These are phyloP conservation scores for Xanthorhoe spadicearia DNA, from an alignment of 2,888 invertebrate genomes.

Conservation along the genomic window DNA sequence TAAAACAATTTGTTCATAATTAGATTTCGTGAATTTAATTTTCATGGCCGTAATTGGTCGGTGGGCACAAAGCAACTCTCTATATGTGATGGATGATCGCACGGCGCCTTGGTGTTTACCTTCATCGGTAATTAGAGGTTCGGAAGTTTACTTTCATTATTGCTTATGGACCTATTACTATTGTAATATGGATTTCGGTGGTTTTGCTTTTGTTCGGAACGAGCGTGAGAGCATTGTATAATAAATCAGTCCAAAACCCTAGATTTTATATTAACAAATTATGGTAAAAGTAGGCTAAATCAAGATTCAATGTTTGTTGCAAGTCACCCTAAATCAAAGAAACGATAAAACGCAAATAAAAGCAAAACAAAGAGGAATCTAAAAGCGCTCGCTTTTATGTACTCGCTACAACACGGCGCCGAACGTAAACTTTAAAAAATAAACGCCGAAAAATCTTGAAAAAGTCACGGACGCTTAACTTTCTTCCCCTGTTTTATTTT, in stretches of 20 bases:
- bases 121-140: conserved; percentile 79
- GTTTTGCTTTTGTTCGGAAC: conserved; percentile 55
- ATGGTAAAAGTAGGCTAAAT: background rate
- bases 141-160: conserved; percentile 82
- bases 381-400: conserved; percentile 74
- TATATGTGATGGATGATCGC: conserved; percentile 84
- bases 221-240: conserved; percentile 50
- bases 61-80: conserved; percentile 81
- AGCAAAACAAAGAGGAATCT: conserved; percentile 74
- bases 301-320: conserved; percentile 8
- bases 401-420: conserved; percentile 65
- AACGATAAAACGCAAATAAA: conserved; percentile 52
- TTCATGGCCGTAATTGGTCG: conserved; percentile 85
- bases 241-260: background rate
- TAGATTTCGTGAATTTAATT: conserved; percentile 86
- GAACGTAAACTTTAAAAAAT: conserved; percentile 81
- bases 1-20: conserved; percentile 85
- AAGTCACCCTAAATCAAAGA: conserved; percentile 20
- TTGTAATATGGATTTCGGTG: conserved; percentile 77
- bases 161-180: conserved; percentile 77
- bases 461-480: conserved; percentile 85
- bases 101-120: conserved; percentile 81
- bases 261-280: background rate
- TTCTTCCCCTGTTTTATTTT: conserved; percentile 84
- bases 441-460: conserved; percentile 83